Evolutionary conservation across 2,797 vertebrate species (phyloP).

Genomic region (Acanthornis magna): DNA sequence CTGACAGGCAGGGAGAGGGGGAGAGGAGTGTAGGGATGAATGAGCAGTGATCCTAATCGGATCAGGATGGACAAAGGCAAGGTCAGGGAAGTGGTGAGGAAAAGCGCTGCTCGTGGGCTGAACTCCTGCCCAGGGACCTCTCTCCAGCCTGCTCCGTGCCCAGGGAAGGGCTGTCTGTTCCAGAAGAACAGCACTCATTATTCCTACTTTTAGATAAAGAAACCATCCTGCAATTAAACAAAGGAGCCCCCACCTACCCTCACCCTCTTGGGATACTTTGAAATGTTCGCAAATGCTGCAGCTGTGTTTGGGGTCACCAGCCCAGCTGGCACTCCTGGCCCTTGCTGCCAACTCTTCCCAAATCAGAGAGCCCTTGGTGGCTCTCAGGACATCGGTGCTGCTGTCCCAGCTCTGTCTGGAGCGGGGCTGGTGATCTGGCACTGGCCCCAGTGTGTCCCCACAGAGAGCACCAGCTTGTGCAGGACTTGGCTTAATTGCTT

Average conservation of each 20-base stretch:
- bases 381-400: not conserved
- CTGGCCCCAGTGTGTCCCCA: accelerated
- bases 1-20: not conserved
- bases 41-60: not conserved
- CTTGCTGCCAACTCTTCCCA: accelerated
- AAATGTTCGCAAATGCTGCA: accelerated
- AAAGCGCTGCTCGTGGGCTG: not conserved
- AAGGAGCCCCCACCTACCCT: not conserved
- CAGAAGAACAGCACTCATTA: not conserved
- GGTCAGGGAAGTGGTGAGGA: not conserved
- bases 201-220: not conserved
- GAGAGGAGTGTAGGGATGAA: not conserved
- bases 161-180: not conserved
- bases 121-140: not conserved
- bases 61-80: not conserved
- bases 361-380: not conserved
- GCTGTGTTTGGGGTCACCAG: not conserved
- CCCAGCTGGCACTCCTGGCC: not conserved
- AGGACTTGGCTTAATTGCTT: not conserved
- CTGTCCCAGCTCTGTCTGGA: not conserved
- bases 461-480: not conserved
- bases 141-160: not conserved
- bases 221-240: not conserved
- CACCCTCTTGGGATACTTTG: accelerated
- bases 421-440: not conserved